phyloP scores from a whole-genome alignment of 2,797 vertebrate species.

The Discoglossus pictus region DNA sequence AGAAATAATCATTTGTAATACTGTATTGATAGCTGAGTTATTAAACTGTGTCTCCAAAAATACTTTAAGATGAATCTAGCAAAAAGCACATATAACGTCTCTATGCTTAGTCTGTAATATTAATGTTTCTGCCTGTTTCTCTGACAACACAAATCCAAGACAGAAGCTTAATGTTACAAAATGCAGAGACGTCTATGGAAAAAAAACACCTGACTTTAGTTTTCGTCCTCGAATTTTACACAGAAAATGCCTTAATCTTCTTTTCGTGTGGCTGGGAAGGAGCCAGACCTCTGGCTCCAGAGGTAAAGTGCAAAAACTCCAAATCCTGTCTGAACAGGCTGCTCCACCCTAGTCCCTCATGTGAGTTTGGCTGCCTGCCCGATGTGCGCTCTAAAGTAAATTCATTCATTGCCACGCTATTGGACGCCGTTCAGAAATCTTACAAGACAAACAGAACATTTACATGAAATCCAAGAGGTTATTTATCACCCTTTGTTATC shows the following conservation, averaged over 20 bases:
- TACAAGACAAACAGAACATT: conserved; percentile 60
- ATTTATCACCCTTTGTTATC: conserved; percentile 61
- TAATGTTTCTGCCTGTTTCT: conserved; percentile 32
- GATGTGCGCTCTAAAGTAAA: conserved; percentile 69
- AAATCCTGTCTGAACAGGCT: conserved; percentile 78
- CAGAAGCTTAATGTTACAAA: conserved; percentile 63
- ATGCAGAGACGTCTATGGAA: conserved; percentile 57
- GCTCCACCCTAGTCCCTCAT: conserved; percentile 71
- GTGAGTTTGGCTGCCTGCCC: conserved; percentile 78
- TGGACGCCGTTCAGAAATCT: conserved; percentile 67
- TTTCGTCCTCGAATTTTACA: conserved; percentile 70
- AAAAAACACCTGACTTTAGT: conserved; percentile 74
- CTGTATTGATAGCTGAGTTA: no score
- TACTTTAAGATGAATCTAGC: no score
- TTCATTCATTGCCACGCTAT: conserved; percentile 68
- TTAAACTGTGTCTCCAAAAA: not conserved
- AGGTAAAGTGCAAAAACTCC: conserved; percentile 78
- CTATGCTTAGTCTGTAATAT: not conserved
- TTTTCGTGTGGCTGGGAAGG: conserved; percentile 64
- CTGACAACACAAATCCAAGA: conserved; percentile 62
- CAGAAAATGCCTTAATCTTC: conserved; percentile 71
- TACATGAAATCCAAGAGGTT: conserved; percentile 59
- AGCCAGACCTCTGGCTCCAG: conserved; percentile 81
- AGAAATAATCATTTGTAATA: no score
- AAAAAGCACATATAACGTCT: no score